Percentiles rank a stretch among this genome's conserved stretches.
These are phyloP conservation scores for Drosophila rellima DNA, from an alignment of 2,888 invertebrate genomes.

Conservation along the genomic window DNA sequence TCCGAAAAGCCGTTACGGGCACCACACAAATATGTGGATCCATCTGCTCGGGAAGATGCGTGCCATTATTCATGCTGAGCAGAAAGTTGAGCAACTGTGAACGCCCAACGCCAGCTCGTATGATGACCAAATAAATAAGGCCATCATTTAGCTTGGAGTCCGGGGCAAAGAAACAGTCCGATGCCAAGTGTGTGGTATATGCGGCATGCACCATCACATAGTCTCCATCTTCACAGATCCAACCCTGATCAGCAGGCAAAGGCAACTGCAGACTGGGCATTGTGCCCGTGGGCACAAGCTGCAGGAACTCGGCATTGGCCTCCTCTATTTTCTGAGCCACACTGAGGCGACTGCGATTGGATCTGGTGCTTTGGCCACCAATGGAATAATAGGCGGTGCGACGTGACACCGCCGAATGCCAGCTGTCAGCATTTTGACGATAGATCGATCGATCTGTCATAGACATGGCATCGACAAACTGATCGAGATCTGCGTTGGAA, in stretches of 20 bases:
- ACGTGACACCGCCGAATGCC: slow-evolving; percentile 93
- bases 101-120: slow-evolving; percentile 92
- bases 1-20: slow-evolving; percentile 95
- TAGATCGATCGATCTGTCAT: slow-evolving; percentile 83
- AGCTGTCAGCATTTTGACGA: slow-evolving; percentile 89
- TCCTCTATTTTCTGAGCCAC: slow-evolving; percentile 70
- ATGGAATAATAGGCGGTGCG: slow-evolving; percentile 93
- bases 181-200: slow-evolving; percentile 94
- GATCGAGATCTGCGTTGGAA: slow-evolving; percentile 36
- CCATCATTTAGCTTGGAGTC: slow-evolving; percentile 95
- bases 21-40: slow-evolving; percentile 91
- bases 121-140: slow-evolving; percentile 95
- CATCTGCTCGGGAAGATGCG: slow-evolving; percentile 91
- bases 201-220: slow-evolving; percentile 94
- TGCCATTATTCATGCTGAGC: slow-evolving; percentile 92
- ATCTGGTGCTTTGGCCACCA: slow-evolving; percentile 91
- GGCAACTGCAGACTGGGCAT: slow-evolving; percentile 88
- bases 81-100: slow-evolving; percentile 93
- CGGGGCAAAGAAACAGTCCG: slow-evolving; percentile 95
- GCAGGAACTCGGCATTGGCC: slow-evolving; percentile 73
- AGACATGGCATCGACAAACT: slow-evolving; percentile 82
- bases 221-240: slow-evolving; percentile 92
- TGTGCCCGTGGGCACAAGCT: slow-evolving; percentile 55
- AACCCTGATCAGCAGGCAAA: slow-evolving; percentile 88
- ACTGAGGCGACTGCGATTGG: slow-evolving; percentile 73